Evolutionary conservation across 2,888 invertebrate species (phyloP), one percentile per base, ranked within the genome.

Genomic region (Oegoconia quadripuncta): DNA sequence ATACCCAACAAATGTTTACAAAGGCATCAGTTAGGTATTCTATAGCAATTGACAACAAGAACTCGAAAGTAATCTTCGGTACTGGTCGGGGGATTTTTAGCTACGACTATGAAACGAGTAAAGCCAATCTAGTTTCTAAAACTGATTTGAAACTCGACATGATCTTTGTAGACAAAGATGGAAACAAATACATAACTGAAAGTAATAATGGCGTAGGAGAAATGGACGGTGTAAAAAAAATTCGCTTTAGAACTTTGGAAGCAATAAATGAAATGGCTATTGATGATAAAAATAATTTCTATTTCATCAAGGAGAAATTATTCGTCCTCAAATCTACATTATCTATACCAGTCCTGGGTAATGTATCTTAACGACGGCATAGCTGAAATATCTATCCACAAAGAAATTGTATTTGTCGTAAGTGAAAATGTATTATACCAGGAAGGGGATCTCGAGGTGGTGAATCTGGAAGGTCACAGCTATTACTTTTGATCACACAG

Each of bases 171-270:
- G 82, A 81, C 45, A 78, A 68, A 49, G 70, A 82, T 37, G 70
- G 83, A 20, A 82, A 80, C 40, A 79, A 76, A 53, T 81, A 75
- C 48, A 57, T 80, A 3, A 75, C 76, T 7, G 71, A 79, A 37
- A 71, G 63, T 37, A 60, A 65, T 8, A 60, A 81, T 28, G 83
- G 81, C 3, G 48, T 74, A 6, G 73, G 81, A 51, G 74, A 81
- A 41, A 44, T 81, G 3, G 66, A 70, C 23, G 73, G 68, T 3
- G 59, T 69, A 12, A 76, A 61, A 40, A 80, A 75, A 68, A 65
- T 74, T 28, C 60, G 59, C 1, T 74, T 70, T 37, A 56, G 64
- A 26, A 65, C 55, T 31, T 59, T 79, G 1, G 70, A 78, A 48
- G 67, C 74, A 6, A 40, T 81, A 1, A 70, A 72, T 40, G 81